Base-by-base conservation (phyloP, 2,797 vertebrate species). In the Phataginus tricuspis region DNA sequence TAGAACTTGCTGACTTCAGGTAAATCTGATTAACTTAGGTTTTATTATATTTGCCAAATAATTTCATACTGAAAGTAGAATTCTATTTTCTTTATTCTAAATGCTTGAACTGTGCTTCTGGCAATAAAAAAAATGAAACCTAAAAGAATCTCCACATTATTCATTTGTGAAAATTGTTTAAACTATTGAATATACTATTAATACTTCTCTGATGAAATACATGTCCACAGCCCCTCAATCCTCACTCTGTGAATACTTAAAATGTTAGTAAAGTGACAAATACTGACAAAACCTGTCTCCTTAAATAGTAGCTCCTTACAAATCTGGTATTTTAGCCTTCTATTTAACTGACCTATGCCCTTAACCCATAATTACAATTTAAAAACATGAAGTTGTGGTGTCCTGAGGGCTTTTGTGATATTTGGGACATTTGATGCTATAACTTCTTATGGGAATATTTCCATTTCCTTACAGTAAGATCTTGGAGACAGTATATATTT, bases 1-100 rank as follows among this genome's bases (percentile, higher is more conserved):
- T 31, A 85, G 66, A 88, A 84, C 39, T 89, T n/a, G 12, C 45
- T 78, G 85, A 69, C 10, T 88, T 94, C 34, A 61, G 84, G 49
- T 7, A 93, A 85, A 21, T 95, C 27, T 87, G 25, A 84, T 80
- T 96, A 80, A 69, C 61, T 92, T 87, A 92, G 68, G 63, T 86
- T 84, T 95, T 71, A 90, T 9, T 96, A 25, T 59, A 84, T 84
- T 89, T 90, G 57, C 34, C 91, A 93, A 79, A 95, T 93, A 91
- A 92, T 85, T 79, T 87, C 9, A 85, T 66, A 74, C 75, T 74
- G 42, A 78, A 93, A 82, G 37, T 94, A 74, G 37, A 75, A 31
- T 61, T 85, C 25, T 80, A 61, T 53, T 92, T 77, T 91, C 63
- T 82, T 94, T 84, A 90, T 86, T 86, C 19, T 82, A 5, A 37